Evolutionary conservation across 1,140 invertebrate genomes (phyloP).

Genomic region (Drosophila pruinosa): DNA sequence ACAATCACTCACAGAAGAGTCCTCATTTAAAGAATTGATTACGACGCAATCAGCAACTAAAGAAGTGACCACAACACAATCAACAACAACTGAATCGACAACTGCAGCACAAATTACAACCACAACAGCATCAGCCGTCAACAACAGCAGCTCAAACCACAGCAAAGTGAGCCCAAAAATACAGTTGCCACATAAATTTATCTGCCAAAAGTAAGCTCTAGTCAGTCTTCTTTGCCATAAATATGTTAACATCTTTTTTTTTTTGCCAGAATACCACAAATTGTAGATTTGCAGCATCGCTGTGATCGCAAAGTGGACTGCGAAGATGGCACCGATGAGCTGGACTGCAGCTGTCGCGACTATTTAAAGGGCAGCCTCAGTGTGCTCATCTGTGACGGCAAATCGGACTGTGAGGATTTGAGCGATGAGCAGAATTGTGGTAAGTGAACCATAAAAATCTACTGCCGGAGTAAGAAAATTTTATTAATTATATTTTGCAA

Average conservation of each 20-base stretch:
- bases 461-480: no score
- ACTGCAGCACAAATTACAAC: conserved; percentile 15
- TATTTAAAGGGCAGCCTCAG: conserved; percentile 83
- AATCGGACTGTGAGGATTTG: conserved; percentile 89
- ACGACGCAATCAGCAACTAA: neutral
- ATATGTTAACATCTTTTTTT: neutral
- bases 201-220: conserved; percentile 65
- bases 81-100: neutral
- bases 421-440: conserved; percentile 90
- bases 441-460: conserved; percentile 63
- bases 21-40: neutral
- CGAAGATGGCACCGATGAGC: conserved; percentile 92
- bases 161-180: neutral
- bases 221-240: neutral
- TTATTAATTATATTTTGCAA: no score
- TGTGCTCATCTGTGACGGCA: conserved; percentile 89
- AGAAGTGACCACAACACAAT: conserved; percentile 5
- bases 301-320: conserved; percentile 90
- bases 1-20: neutral
- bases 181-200: conserved; percentile 63
- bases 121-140: neutral
- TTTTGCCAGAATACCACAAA: conserved; percentile 86
- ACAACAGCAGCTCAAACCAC: conserved; percentile 5
- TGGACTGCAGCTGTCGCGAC: conserved; percentile 89
- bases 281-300: conserved; percentile 84